A percentile compares a stretch with the other conserved stretches of the same genome.
Evolutionary conservation across 2,888 invertebrate genomes (phyloP).

Genomic region (Anorthoa munda): DNA sequence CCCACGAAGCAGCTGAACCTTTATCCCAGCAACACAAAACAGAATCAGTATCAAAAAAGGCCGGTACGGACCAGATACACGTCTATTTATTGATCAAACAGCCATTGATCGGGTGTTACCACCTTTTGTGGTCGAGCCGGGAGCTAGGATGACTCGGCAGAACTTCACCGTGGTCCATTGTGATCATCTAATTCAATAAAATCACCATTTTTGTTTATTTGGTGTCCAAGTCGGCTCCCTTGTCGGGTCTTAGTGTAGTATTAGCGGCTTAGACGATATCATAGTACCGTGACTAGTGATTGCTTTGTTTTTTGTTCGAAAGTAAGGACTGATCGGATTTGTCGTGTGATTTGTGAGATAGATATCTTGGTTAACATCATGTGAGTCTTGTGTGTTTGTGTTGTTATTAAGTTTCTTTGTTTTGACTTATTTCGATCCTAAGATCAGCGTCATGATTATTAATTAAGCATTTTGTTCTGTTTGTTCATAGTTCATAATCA

Average conservation of each 20-base stretch:
- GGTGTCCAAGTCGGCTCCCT: constrained; percentile 81
- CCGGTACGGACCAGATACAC: constrained; percentile 74
- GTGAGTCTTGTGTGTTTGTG: constrained; percentile 15
- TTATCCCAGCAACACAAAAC: constrained; percentile 55
- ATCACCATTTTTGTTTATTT: constrained; percentile 90
- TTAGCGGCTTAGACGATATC: constrained; percentile 83
- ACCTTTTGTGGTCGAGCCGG: constrained; percentile 86
- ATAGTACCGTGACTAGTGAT: constrained; percentile 81
- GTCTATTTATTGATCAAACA: constrained; percentile 89
- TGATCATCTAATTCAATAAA: constrained; percentile 91
- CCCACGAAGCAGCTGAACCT: constrained; percentile 45
- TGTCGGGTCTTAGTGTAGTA: constrained; percentile 85
- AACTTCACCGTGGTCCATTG: constrained; percentile 83
- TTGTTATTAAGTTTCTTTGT: not conserved
- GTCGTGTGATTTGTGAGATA: constrained; percentile 61
- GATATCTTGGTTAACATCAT: constrained; percentile 37
- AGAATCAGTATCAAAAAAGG: constrained; percentile 65
- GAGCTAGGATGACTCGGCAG: constrained; percentile 85
- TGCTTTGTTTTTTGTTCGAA: constrained; percentile 70
- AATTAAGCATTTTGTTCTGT: not conserved
- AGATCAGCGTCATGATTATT: not conserved
- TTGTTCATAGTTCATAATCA: not conserved
- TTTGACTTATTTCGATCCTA: not conserved
- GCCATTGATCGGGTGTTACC: constrained; percentile 89
- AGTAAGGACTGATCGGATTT: constrained; percentile 65